These are phyloP conservation scores for Phenganax stokvisi DNA, from an alignment of 92 coral and sea anemone species.

Conservation along the genomic window DNA sequence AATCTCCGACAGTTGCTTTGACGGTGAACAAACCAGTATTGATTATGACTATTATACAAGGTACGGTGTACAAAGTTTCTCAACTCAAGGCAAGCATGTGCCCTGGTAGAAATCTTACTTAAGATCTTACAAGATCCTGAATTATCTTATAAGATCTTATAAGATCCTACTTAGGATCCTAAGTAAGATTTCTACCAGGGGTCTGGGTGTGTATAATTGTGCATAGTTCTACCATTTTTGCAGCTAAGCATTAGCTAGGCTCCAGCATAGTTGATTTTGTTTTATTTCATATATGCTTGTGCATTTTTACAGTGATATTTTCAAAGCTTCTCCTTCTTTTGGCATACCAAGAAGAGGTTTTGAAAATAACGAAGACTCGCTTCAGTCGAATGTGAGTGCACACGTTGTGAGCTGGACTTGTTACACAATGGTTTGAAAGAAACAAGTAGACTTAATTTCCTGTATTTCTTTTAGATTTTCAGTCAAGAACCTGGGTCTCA, in stretches of 20 bases:
- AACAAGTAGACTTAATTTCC: not conserved
- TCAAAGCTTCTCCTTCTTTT: conserved; percentile 24
- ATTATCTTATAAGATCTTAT: too few relatives aligned
- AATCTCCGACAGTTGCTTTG: not conserved
- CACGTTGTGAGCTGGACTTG: too few relatives aligned
- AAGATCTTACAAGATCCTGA: too few relatives aligned
- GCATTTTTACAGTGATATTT: conserved; percentile 4
- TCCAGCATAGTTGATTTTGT: not conserved
- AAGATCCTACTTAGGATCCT: too few relatives aligned
- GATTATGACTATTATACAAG: conserved; percentile 28
- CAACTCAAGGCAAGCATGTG: too few relatives aligned
- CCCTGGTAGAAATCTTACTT: too few relatives aligned
- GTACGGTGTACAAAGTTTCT: not conserved
- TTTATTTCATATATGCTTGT: not conserved
- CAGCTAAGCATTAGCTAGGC: too few relatives aligned
- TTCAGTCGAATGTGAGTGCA: conserved; percentile 14
- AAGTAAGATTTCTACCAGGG: too few relatives aligned
- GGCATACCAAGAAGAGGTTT: conserved; percentile 35
- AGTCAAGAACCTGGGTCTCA: conserved; percentile 26
- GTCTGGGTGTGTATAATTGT: too few relatives aligned
- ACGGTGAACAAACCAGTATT: not conserved
- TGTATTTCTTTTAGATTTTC: not conserved
- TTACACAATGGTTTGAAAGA: not conserved
- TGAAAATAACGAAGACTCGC: not conserved
- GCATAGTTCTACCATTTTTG: too few relatives aligned